A percentile compares a stretch with the other conserved stretches of the same genome.
These are phyloP conservation scores for Fundulus diaphanus DNA, from an alignment of 2,797 vertebrate genomes.

Conservation along the genomic window DNA sequence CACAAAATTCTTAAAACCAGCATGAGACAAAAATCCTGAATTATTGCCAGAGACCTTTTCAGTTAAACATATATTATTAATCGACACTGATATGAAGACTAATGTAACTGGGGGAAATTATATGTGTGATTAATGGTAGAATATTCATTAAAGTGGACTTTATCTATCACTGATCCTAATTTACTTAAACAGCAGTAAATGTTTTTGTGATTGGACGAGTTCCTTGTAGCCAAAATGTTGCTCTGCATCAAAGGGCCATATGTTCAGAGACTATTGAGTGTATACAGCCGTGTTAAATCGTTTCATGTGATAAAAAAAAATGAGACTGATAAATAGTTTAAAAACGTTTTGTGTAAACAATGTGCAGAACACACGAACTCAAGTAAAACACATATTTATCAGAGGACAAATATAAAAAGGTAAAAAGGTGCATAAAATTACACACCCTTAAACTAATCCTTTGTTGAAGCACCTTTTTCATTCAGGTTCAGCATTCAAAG, in stretches of 20 bases:
- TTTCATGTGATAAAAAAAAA: no score
- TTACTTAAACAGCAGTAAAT: no score
- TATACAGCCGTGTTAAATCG: no score
- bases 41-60: not conserved
- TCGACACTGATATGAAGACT: not conserved
- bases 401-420: not conserved
- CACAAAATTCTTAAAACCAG: no score
- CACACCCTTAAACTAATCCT: not conserved
- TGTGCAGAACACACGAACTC: not conserved
- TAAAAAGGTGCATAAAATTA: not conserved
- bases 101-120: not conserved
- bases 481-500: not conserved
- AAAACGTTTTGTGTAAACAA: not conserved
- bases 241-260: no score
- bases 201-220: no score
- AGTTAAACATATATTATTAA: not conserved
- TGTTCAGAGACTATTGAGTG: no score
- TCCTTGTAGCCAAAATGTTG: no score
- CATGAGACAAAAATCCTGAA: no score
- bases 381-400: not conserved
- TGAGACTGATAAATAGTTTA: no score
- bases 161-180: no score
- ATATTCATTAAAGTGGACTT: no score
- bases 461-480: not conserved
- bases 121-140: not conserved